Conservation (phyloP, 2,888 invertebrate genomes). For the Hirtodrosophila duncani region DNA sequence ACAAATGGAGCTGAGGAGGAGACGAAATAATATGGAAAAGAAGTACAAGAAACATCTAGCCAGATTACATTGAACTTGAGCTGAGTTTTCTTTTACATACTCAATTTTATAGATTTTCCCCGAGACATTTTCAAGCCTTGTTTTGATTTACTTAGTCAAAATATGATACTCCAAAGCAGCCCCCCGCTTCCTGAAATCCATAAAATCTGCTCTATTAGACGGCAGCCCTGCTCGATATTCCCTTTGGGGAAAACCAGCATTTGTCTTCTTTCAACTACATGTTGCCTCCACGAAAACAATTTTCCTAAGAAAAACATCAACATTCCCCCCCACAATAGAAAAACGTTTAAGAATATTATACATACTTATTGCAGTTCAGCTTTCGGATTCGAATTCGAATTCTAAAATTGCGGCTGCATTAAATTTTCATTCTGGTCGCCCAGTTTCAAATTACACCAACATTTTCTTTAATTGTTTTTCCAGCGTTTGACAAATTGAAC, state of each 20-base stretch:
- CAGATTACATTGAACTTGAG: no score
- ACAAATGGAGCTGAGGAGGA: no score
- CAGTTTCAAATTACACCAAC: slow-evolving; percentile 48
- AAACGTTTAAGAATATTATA: slow-evolving; percentile 42
- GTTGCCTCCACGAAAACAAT: slow-evolving; percentile 27
- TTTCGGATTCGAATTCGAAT: slow-evolving; percentile 38
- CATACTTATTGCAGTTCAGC: slow-evolving; percentile 37
- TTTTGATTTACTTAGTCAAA: slow-evolving; percentile 29
- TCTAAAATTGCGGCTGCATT: no score
- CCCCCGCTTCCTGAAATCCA: background rate
- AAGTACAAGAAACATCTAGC: no score
- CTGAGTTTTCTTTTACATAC: no score
- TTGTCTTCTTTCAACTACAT: background rate
- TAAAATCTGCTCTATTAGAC: slow-evolving; percentile 41
- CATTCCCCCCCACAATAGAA: slow-evolving; percentile 5
- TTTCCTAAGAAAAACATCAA: slow-evolving; percentile 32
- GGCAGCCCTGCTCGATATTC: slow-evolving; percentile 28
- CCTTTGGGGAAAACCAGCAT: slow-evolving; percentile 43
- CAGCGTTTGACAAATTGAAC: slow-evolving; percentile 51
- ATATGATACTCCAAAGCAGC: slow-evolving; percentile 8
- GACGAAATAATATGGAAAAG: no score
- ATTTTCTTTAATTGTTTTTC: slow-evolving; percentile 48
- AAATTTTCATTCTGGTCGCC: slow-evolving; percentile 44
- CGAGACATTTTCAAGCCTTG: background rate
- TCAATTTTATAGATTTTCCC: no score